Evolutionary conservation across 2,113 vertebrate genomes (phyloP).

Genomic region (Brachyistius frenatus): DNA sequence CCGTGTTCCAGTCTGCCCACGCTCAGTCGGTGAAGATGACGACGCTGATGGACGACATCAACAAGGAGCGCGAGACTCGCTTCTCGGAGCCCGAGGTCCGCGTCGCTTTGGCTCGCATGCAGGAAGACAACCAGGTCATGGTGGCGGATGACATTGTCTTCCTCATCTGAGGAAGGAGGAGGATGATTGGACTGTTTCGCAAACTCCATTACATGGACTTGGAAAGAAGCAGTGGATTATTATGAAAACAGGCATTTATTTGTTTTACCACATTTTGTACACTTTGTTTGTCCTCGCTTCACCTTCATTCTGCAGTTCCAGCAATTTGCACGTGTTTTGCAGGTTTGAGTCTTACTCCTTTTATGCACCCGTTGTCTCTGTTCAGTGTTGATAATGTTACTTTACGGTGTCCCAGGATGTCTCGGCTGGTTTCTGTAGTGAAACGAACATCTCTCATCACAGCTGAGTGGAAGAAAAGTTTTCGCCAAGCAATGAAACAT

Average conservation of each 20-base stretch:
- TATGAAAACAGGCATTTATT: background rate
- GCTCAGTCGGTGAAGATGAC: conserved; percentile 92
- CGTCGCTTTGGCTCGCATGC: conserved; percentile 89
- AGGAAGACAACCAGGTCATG: conserved; percentile 98
- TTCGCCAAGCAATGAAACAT: too few species aligned
- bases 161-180: conserved; percentile 87
- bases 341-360: background rate
- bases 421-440: background rate
- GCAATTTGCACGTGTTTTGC: background rate
- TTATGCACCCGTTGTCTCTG: background rate
- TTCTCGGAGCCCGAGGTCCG: conserved; percentile 88
- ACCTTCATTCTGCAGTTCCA: background rate
- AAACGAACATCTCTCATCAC: background rate
- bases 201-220: background rate
- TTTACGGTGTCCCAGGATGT: background rate
- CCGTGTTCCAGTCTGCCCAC: conserved; percentile 90
- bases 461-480: background rate
- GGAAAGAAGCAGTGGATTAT: background rate
- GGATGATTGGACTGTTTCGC: background rate
- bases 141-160: conserved; percentile 95
- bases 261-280: background rate
- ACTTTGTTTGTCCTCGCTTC: background rate
- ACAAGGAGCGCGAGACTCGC: conserved; percentile 79
- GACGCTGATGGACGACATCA: conserved; percentile 86
- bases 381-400: background rate